These are phyloP conservation scores for Hippoglossus stenolepis DNA, from an alignment of 2,113 vertebrate genomes.

Conservation along the genomic window DNA sequence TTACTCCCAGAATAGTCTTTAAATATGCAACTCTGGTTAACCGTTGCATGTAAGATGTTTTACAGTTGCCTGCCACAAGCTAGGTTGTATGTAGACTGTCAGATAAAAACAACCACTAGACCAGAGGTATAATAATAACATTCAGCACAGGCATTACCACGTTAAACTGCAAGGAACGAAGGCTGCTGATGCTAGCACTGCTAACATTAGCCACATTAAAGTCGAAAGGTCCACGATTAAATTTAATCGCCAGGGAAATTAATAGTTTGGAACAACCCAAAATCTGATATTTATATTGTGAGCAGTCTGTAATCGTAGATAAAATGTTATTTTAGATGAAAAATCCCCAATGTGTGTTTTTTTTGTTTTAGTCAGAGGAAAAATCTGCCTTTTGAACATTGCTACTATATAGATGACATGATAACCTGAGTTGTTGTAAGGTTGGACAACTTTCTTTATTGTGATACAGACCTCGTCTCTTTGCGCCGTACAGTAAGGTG, in stretches of 20 bases:
- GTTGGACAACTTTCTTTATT: neutral
- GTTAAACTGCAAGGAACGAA: neutral
- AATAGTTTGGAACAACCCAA: neutral
- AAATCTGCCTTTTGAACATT: too few species aligned
- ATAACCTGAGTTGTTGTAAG: too few species aligned
- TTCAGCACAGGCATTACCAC: too few species aligned
- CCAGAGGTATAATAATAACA: too few species aligned
- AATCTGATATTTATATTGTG: neutral
- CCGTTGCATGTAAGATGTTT: too few species aligned
- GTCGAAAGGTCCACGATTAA: too few species aligned
- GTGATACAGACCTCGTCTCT: neutral
- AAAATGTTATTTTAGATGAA: too few species aligned
- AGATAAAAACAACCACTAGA: too few species aligned
- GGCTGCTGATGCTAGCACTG: neutral
- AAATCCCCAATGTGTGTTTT: too few species aligned
- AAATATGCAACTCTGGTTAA: neutral
- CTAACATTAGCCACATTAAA: neutral
- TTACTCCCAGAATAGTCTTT: neutral
- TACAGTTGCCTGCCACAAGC: neutral
- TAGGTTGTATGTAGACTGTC: neutral
- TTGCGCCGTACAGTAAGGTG: conserved; percentile 26
- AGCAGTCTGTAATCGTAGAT: neutral
- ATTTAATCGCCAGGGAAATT: neutral
- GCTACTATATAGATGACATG: neutral
- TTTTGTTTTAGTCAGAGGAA: too few species aligned